Percentiles rank a stretch among this genome's conserved stretches.
Conservation (phyloP, 2,113 vertebrate species). For the Seriola quinqueradiata region DNA sequence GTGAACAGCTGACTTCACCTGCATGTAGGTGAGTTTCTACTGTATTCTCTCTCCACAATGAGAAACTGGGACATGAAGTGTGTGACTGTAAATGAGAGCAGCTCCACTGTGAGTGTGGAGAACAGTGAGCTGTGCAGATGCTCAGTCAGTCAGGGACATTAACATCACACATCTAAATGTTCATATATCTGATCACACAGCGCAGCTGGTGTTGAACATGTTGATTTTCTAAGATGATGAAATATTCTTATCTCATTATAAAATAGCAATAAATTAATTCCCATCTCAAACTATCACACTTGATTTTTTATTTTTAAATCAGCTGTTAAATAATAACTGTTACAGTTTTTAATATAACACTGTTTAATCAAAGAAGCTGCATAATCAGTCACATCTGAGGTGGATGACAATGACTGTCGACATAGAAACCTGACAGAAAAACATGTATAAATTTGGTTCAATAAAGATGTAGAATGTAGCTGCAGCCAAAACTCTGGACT, state of each 20-base stretch:
- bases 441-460: not conserved
- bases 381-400: not conserved
- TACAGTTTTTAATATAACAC: conserved; percentile 8
- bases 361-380: not conserved
- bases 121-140: too few species aligned
- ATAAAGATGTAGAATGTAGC: not conserved
- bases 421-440: not conserved
- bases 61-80: too few species aligned
- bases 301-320: not conserved
- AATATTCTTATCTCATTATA: not conserved
- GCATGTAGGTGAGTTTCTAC: too few species aligned
- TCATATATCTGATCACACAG: too few species aligned
- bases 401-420: not conserved
- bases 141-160: too few species aligned
- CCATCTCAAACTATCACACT: not conserved
- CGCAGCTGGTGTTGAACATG: too few species aligned
- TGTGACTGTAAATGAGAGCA: too few species aligned
- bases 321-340: conserved; percentile 16
- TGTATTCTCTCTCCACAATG: too few species aligned
- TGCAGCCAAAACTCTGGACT: not conserved
- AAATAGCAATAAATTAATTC: not conserved
- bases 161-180: too few species aligned
- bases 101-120: too few species aligned
- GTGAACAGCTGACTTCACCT: too few species aligned
- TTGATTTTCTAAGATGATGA: too few species aligned